These are phyloP conservation scores for Apotomis turbidana DNA, from an alignment of 2,888 invertebrate genomes.

Conservation along the genomic window DNA sequence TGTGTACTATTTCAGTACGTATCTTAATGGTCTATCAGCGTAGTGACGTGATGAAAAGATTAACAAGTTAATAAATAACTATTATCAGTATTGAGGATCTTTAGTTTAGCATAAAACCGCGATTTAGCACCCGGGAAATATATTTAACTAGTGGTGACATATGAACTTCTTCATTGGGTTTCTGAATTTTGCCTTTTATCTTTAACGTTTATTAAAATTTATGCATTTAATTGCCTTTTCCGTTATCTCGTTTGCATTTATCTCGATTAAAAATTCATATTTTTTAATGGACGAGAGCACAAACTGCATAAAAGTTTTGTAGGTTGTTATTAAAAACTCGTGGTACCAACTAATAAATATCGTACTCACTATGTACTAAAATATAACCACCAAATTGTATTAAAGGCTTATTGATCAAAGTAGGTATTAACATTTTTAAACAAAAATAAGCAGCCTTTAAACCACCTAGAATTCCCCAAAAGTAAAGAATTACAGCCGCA, in stretches of 20 bases:
- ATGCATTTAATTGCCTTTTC: neutral
- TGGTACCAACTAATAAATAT: neutral
- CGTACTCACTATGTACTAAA: too few relatives aligned
- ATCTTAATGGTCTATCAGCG: conserved; percentile 19
- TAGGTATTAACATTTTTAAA: too few relatives aligned
- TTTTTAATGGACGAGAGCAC: neutral
- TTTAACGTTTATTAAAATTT: neutral
- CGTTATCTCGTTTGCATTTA: neutral
- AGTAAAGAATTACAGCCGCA: too few relatives aligned
- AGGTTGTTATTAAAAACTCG: neutral
- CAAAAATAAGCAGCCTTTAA: too few relatives aligned
- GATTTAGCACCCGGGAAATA: conserved; percentile 30
- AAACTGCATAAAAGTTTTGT: neutral
- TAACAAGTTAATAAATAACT: conserved; percentile 36
- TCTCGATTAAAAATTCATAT: neutral
- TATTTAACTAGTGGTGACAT: conserved; percentile 20
- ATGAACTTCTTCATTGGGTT: conserved; percentile 11
- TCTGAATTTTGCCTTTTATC: neutral
- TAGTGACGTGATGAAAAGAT: conserved; percentile 34
- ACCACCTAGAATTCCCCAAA: too few relatives aligned
- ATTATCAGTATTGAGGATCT: conserved; percentile 30
- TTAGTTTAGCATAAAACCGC: conserved; percentile 34
- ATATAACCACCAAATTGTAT: too few relatives aligned
- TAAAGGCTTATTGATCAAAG: too few relatives aligned
- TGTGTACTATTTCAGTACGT: conserved; percentile 1